A percentile compares a stretch with the other conserved stretches of the same genome.
phyloP scores from a whole-genome alignment of 2,888 invertebrate species.

The Trachelus troglodyta region DNA sequence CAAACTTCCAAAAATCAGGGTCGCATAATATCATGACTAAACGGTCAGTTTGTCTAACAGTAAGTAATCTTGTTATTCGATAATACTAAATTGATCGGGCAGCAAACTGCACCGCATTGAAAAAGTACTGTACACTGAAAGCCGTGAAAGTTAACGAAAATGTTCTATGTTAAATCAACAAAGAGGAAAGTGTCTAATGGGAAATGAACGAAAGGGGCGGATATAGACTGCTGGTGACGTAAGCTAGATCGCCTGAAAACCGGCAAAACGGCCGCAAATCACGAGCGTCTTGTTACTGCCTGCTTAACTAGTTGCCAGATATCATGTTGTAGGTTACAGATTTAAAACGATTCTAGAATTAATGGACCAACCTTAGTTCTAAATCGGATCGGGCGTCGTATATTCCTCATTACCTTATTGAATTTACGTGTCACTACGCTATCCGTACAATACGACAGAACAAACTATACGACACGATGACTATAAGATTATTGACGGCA shows the following conservation, averaged over 20 bases:
- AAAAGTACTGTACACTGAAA: background rate
- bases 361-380: background rate
- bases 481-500: background rate
- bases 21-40: background rate
- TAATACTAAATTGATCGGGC: background rate
- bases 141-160: background rate
- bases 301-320: background rate
- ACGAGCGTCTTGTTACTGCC: background rate
- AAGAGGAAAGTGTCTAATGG: constrained; percentile 22
- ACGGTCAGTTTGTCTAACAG: background rate
- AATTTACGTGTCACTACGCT: background rate
- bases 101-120: background rate
- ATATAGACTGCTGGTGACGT: constrained; percentile 2
- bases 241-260: background rate
- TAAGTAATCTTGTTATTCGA: background rate
- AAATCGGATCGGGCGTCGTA: background rate
- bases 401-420: background rate
- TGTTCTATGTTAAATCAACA: background rate
- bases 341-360: background rate
- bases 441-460: background rate
- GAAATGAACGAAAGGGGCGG: constrained; percentile 10
- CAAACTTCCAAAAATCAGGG: background rate
- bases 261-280: background rate
- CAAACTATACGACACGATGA: background rate
- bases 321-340: background rate